Conservation (phyloP, 2,888 invertebrate species). For the Tiphia femorata region DNA sequence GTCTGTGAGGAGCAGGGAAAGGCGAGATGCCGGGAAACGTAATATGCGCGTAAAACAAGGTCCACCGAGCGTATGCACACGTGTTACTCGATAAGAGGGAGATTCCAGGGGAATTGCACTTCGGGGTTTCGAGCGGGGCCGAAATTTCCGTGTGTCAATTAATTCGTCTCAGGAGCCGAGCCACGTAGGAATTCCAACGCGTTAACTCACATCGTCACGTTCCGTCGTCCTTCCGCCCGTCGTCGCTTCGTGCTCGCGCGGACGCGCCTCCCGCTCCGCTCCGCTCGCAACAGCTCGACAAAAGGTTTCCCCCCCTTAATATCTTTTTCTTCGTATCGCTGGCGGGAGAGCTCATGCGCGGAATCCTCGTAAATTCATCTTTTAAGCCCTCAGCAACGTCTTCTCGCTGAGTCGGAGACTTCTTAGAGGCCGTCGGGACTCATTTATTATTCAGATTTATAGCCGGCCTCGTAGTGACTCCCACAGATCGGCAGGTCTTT, state of each 20-base stretch:
- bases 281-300: neutral
- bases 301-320: neutral
- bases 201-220: neutral
- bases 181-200: neutral
- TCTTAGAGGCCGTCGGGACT: constrained; percentile 68
- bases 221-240: constrained; percentile 7
- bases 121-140: too few species aligned
- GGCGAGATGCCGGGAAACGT: too few species aligned
- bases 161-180: neutral
- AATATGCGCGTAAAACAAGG: too few species aligned
- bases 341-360: constrained; percentile 28
- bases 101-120: too few species aligned
- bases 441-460: constrained; percentile 70
- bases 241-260: neutral
- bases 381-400: constrained; percentile 61
- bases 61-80: constrained; percentile 1
- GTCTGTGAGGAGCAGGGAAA: constrained; percentile 15
- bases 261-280: too few species aligned
- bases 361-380: constrained; percentile 66
- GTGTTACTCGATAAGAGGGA: constrained; percentile 21
- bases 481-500: constrained; percentile 69
- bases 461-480: constrained; percentile 65
- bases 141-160: neutral
- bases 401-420: constrained; percentile 67
- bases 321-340: constrained; percentile 4